These are phyloP conservation scores for Oxyruncus cristatus DNA, from an alignment of 2,113 vertebrate species.

Conservation along the genomic window DNA sequence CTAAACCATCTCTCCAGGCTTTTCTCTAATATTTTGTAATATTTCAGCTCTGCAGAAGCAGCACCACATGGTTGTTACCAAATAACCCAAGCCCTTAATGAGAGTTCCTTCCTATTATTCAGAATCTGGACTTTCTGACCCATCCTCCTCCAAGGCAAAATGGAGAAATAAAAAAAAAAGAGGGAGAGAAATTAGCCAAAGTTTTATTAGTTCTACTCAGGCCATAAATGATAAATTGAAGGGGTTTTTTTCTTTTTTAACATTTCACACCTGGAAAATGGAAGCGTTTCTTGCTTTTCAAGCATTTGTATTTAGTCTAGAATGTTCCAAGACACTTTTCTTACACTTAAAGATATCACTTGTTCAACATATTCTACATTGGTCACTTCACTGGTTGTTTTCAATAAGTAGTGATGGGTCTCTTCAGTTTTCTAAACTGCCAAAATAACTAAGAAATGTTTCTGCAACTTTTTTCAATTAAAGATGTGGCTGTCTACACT, in stretches of 20 bases:
- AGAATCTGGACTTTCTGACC: background rate
- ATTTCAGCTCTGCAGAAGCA: background rate
- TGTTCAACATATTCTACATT: background rate
- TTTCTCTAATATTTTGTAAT: background rate
- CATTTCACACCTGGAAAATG: background rate
- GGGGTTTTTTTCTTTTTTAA: background rate
- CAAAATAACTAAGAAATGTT: background rate
- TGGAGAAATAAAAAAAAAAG: no score
- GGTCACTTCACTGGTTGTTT: background rate
- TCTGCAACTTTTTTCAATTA: background rate
- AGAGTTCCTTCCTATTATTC: constrained; percentile 41
- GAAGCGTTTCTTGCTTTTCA: background rate
- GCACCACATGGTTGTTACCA: background rate
- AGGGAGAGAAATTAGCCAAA: background rate
- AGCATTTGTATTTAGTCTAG: background rate
- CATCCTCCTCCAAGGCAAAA: background rate
- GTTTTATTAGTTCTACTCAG: background rate
- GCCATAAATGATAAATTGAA: background rate
- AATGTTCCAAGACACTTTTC: background rate
- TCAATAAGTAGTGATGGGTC: background rate
- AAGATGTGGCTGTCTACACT: background rate
- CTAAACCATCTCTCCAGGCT: background rate
- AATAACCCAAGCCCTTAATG: background rate
- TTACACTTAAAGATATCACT: background rate
- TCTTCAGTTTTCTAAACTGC: background rate